Evolutionary conservation across 2,888 invertebrate species (phyloP), one percentile per base, ranked within the genome.

Genomic region (Tipula lateralis): DNA sequence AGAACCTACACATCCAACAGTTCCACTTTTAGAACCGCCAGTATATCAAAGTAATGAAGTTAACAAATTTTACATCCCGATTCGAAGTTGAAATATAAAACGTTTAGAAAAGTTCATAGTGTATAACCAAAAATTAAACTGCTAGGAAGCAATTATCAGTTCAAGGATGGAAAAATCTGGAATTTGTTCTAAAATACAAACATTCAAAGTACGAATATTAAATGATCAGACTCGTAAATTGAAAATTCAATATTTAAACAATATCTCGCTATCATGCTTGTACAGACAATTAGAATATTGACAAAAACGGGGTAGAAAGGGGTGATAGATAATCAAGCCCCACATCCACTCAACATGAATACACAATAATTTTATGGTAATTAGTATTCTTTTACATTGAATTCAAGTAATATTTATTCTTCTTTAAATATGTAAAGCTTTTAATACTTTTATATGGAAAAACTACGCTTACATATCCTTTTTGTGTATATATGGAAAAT

Each of bases 321-420:
- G n/a, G 44, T 6, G n/a, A 3, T 1, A 16, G 44, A 66, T 66
- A 24, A 24, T 24, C 2, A 24, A 24, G 2, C 24, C 13, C 39
- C 24, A 9, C 66, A 66, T 9, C 66, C 9, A 44, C n/a, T 16
- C 16, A 44, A 12, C 66, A 24, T 66, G 66, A 66, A 66, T 66
- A 66, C 3, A 66, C 24, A 66, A 66, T 66, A 66, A 66, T 66
- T 66, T 66, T 66, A 66, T 66, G 66, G 66, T 66, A 66, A 66
- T 66, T 66, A 66, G 24, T 24, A 24, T 66, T 66, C 3, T 66
- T 66, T 66, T 66, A 66, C 66, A 66, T 24, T 66, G 9, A 50
- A 50, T 50, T 24, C 66, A 66, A 66, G n/a, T 66, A 66, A 66
- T 66, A 66, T 66, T 66, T 66, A 66, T 66, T 66, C 66, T 66